phyloP scores from a whole-genome alignment of 2,113 vertebrate species.

The Oenanthe oenanthe region DNA sequence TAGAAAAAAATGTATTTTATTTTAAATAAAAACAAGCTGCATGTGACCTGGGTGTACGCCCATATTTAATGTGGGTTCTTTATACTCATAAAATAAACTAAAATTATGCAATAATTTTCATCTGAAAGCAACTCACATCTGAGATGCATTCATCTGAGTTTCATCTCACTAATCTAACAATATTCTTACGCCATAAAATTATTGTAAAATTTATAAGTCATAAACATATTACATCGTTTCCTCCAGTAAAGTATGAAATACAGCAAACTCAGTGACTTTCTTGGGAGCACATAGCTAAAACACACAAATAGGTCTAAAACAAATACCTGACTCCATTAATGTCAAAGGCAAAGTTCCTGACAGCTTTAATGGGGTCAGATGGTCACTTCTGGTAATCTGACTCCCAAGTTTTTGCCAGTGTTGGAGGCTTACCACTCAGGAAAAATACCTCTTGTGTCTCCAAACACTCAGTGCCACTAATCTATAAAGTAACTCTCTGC shows the following conservation, averaged over 20 bases:
- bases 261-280: neutral
- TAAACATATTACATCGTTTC: neutral
- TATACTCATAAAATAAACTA: neutral
- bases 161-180: neutral
- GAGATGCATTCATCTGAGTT: too few species aligned
- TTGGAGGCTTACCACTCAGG: neutral
- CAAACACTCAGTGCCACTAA: neutral
- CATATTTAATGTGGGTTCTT: neutral
- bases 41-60: neutral
- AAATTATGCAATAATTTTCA: neutral
- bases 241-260: neutral
- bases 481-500: neutral
- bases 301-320: neutral
- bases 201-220: neutral
- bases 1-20: neutral
- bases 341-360: neutral
- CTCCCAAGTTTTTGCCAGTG: neutral
- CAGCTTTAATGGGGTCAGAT: neutral
- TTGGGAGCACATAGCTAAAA: neutral
- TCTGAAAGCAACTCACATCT: neutral
- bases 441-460: neutral
- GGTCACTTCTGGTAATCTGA: neutral
- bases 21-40: neutral
- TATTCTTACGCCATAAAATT: neutral
- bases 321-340: neutral